Evolutionary conservation across 37 sponge, comb jelly and placozoan genomes (phyloP).

Genomic region (Chondrosia reniformis): DNA sequence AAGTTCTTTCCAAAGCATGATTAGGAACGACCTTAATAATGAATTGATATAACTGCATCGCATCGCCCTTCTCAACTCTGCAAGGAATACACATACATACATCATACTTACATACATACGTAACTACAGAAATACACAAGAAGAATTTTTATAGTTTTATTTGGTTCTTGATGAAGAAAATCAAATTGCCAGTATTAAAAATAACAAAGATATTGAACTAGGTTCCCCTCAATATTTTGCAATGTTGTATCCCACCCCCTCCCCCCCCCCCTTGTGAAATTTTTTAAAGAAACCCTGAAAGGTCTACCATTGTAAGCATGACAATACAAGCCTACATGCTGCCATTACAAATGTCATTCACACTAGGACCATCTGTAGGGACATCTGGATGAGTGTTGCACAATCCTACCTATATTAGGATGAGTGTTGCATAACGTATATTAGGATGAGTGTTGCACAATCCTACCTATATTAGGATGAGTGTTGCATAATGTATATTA

Average conservation of each 20-base stretch:
- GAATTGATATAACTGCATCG: constrained; percentile 23
- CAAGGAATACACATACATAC: neutral
- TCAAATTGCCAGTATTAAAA: neutral
- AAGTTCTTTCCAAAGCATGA: constrained; percentile 41
- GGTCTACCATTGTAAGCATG: too few relatives aligned
- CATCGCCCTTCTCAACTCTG: constrained; percentile 21
- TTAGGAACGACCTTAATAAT: constrained; percentile 39
- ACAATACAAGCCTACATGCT: too few relatives aligned
- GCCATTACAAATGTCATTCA: too few relatives aligned
- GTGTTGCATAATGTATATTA: too few relatives aligned
- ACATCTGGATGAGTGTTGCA: too few relatives aligned
- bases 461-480: too few relatives aligned
- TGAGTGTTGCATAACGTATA: too few relatives aligned
- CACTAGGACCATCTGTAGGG: too few relatives aligned
- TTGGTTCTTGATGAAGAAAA: neutral
- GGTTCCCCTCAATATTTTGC: too few relatives aligned
- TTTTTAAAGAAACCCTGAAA: too few relatives aligned
- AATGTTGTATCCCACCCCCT: neutral
- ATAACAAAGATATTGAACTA: neutral
- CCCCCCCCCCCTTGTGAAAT: neutral
- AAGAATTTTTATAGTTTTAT: neutral
- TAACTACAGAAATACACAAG: neutral
- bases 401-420: too few relatives aligned
- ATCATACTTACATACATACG: neutral
- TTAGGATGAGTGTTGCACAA: too few relatives aligned